Evolutionary conservation across 2,888 invertebrate species (phyloP).

Genomic region (Cyrtodaria siliqua): DNA sequence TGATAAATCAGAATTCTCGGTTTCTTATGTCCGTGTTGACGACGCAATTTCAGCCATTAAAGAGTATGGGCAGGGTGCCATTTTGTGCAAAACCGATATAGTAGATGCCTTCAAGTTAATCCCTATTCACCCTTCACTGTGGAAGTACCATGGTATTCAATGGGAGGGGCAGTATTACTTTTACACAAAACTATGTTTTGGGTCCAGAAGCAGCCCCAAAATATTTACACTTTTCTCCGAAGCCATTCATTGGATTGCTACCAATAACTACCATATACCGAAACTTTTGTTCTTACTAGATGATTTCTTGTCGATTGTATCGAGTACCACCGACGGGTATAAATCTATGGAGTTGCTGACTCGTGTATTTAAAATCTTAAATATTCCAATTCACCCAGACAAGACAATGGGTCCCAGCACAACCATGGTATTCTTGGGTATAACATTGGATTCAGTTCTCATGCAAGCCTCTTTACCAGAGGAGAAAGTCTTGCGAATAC

Average conservation of each 20-base stretch:
- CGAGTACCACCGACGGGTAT: conserved; percentile 18
- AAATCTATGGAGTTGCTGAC: conserved; percentile 49
- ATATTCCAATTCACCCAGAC: conserved; percentile 40
- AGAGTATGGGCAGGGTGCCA: conserved; percentile 20
- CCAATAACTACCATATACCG: conserved; percentile 36
- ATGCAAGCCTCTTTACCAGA: conserved; percentile 43
- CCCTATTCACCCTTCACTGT: conserved; percentile 32
- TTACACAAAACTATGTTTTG: conserved; percentile 29
- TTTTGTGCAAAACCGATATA: conserved; percentile 51
- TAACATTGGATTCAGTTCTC: conserved; percentile 53
- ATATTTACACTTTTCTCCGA: conserved; percentile 44
- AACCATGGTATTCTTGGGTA: conserved; percentile 51
- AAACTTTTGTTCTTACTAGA: conserved; percentile 51
- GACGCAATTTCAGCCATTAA: conserved; percentile 51
- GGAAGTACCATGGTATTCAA: conserved; percentile 44
- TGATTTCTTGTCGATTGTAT: conserved; percentile 51
- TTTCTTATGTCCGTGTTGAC: conserved; percentile 56
- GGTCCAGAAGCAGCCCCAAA: conserved; percentile 47
- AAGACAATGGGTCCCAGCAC: conserved; percentile 48
- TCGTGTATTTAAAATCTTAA: conserved; percentile 34
- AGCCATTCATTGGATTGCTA: conserved; percentile 54
- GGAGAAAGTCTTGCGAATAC: conserved; percentile 19
- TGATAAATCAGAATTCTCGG: conserved; percentile 46
- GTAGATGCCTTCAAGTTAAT: conserved; percentile 55
- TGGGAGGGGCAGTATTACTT: conserved; percentile 43